These are phyloP conservation scores for Phalacrocorax aristotelis DNA, from an alignment of 2,113 vertebrate species.

Conservation along the genomic window DNA sequence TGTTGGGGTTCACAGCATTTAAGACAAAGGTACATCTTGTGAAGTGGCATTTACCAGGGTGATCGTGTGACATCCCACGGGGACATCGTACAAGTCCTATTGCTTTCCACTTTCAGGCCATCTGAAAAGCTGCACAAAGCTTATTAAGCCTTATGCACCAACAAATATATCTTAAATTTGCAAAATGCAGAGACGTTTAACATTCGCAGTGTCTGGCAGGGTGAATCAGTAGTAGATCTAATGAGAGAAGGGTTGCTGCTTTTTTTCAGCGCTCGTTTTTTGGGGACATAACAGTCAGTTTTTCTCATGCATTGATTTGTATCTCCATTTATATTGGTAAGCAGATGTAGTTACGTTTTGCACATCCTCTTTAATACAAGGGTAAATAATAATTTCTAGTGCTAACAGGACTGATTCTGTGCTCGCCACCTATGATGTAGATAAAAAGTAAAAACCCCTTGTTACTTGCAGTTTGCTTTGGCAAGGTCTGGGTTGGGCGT, in stretches of 20 bases:
- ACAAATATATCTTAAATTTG: background rate
- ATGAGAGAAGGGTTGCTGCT: background rate
- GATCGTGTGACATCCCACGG: accelerated
- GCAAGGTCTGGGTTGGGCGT: background rate
- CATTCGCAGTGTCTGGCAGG: background rate
- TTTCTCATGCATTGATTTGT: background rate
- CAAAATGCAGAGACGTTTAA: background rate
- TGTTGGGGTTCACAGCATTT: background rate
- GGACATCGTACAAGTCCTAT: background rate
- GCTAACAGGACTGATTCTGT: background rate
- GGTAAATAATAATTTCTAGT: background rate
- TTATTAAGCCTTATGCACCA: background rate
- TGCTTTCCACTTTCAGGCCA: background rate
- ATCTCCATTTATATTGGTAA: background rate
- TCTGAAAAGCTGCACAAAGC: background rate
- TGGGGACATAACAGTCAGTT: background rate
- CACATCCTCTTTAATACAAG: background rate
- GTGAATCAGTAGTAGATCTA: background rate
- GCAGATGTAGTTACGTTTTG: background rate
- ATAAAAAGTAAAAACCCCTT: background rate
- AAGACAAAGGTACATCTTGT: background rate
- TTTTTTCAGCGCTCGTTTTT: background rate
- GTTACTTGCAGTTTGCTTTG: background rate
- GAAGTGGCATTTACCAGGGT: accelerated
- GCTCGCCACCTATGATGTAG: background rate